Evolutionary conservation across 2,888 invertebrate species (phyloP).

Genomic region (Nemapogon koenigi): DNA sequence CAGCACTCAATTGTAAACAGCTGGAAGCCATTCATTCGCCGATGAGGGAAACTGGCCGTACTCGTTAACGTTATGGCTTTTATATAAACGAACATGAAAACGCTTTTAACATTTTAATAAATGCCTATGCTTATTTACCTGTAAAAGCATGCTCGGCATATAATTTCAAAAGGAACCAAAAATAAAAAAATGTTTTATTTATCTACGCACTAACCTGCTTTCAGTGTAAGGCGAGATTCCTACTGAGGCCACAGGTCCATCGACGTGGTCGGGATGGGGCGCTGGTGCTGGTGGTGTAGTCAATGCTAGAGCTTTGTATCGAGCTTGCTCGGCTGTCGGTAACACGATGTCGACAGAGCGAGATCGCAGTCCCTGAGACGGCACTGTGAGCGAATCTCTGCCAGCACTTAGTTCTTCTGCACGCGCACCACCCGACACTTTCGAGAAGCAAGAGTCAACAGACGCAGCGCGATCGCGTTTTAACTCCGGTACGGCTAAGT

Average conservation of each 20-base stretch:
- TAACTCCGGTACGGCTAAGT: constrained; percentile 81
- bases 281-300: constrained; percentile 54
- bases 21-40: too few relatives aligned
- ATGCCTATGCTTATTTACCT: too few relatives aligned
- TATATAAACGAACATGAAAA: constrained; percentile 8
- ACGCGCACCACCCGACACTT: constrained; percentile 74
- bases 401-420: constrained; percentile 74
- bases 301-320: constrained; percentile 83
- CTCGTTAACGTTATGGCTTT: too few relatives aligned
- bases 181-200: constrained; percentile 16
- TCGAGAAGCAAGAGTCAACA: constrained; percentile 86
- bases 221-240: constrained; percentile 27
- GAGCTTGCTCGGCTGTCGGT: constrained; percentile 83
- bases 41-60: too few relatives aligned
- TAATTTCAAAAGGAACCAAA: constrained; percentile 19
- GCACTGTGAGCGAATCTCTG: constrained; percentile 70
- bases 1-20: too few relatives aligned
- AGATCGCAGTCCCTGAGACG: constrained; percentile 76
- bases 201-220: constrained; percentile 34
- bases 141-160: background rate
- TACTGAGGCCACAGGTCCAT: constrained; percentile 23
- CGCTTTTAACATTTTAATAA: constrained; percentile 8
- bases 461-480: constrained; percentile 87
- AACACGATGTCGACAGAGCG: constrained; percentile 88
- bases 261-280: constrained; percentile 25